phyloP scores from a whole-genome alignment of 2,113 vertebrate species.

The Struthio camelus region DNA sequence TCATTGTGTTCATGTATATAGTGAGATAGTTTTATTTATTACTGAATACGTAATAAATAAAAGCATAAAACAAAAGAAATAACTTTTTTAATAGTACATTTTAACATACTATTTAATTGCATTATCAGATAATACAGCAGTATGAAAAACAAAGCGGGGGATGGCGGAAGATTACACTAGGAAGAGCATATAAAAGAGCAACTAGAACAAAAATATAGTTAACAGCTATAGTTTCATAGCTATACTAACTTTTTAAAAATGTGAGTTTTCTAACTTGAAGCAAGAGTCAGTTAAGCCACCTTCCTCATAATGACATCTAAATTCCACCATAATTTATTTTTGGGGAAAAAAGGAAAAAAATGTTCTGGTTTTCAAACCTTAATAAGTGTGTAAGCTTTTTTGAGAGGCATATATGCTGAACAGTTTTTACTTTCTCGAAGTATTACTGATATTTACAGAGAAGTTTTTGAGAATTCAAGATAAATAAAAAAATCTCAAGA shows the following conservation, averaged over 20 bases:
- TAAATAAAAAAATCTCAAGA: neutral
- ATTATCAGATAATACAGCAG: neutral
- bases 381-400: neutral
- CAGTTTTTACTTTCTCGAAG: neutral
- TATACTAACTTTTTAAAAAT: neutral
- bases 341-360: neutral
- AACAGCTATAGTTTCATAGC: neutral
- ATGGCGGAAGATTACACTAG: neutral
- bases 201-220: neutral
- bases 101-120: neutral
- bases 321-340: neutral
- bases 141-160: neutral
- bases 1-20: neutral
- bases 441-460: neutral
- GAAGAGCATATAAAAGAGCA: neutral
- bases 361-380: neutral
- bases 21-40: neutral
- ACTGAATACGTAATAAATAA: neutral
- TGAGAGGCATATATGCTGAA: neutral
- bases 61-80: neutral
- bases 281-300: neutral
- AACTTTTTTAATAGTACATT: neutral
- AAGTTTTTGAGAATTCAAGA: neutral
- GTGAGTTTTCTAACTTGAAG: neutral
- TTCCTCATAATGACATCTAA: neutral